Conservation (phyloP, 2,797 vertebrate species). For the Hozukius guyotensis region DNA sequence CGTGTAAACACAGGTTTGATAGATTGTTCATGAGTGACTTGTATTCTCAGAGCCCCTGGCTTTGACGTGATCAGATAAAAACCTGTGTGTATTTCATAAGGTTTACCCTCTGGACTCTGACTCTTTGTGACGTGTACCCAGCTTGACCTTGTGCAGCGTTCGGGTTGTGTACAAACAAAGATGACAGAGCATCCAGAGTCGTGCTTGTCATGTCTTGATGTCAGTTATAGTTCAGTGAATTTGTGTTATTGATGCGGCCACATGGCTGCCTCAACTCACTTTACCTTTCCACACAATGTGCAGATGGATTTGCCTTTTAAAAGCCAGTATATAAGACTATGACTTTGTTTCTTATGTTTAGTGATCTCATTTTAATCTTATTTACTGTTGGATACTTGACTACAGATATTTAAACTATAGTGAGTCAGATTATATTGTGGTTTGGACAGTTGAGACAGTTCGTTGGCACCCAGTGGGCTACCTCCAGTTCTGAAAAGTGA, state of each 20-base stretch:
- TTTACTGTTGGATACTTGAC: background rate
- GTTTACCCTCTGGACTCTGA: background rate
- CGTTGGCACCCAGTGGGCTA: accelerated
- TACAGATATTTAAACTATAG: background rate
- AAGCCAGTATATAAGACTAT: background rate
- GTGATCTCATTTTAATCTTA: background rate
- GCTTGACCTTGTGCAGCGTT: background rate
- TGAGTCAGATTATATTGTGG: background rate
- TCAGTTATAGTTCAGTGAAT: background rate
- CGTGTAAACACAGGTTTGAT: background rate
- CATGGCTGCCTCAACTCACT: background rate
- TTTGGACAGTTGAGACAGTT: background rate
- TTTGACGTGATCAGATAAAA: background rate
- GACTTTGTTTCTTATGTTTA: background rate
- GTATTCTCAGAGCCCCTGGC: background rate
- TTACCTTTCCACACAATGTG: background rate
- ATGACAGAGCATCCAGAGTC: background rate
- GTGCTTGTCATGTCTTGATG: background rate
- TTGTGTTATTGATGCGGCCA: background rate
- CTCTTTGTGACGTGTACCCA: background rate
- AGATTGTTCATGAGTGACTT: background rate
- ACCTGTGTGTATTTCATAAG: background rate
- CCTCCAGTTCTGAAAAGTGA: background rate
- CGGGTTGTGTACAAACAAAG: background rate
- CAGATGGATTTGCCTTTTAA: background rate